Conservation (phyloP, 30 jellyfish, hydroid and myxozoan species). For the Pseudorhiza aurosa region DNA sequence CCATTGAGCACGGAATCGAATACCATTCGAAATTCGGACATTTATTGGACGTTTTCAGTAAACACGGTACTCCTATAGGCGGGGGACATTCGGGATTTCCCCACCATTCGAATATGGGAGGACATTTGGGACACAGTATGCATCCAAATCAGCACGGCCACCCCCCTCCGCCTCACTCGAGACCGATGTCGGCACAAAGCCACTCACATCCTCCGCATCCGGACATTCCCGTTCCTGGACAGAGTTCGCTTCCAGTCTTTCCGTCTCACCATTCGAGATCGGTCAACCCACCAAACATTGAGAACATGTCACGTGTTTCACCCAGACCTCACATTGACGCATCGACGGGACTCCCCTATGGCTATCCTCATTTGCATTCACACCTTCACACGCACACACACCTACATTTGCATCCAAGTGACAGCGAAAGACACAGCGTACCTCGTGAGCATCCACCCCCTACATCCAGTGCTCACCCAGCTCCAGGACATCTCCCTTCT, state of each 20-base stretch:
- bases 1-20: slow-evolving; percentile 59
- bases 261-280: slow-evolving; percentile 71
- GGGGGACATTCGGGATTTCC: slow-evolving; percentile 48
- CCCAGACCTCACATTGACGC: slow-evolving; percentile 87
- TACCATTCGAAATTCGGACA: slow-evolving; percentile 67
- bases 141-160: slow-evolving; percentile 58
- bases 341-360: slow-evolving; percentile 75
- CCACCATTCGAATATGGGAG: slow-evolving; percentile 37
- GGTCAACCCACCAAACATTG: slow-evolving; percentile 64
- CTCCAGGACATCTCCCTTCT: slow-evolving; percentile 73
- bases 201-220: slow-evolving; percentile 54
- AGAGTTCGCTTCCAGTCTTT: slow-evolving; percentile 62
- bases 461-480: slow-evolving; percentile 60
- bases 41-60: slow-evolving; percentile 49
- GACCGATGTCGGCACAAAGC: slow-evolving; percentile 58
- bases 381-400: slow-evolving; percentile 98
- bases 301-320: slow-evolving; percentile 69
- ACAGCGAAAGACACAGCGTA: slow-evolving; percentile 45
- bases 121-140: slow-evolving; percentile 41
- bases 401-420: slow-evolving; percentile 97
- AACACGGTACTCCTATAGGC: slow-evolving; percentile 76
- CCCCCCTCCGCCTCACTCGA: slow-evolving; percentile 54
- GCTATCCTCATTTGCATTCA: slow-evolving; percentile 92
- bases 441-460: slow-evolving; percentile 71
- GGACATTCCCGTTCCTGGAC: slow-evolving; percentile 66